Evolutionary conservation across 2,888 invertebrate species (phyloP), one percentile per base, ranked within the genome.

Genomic region (Fragum sueziense): DNA sequence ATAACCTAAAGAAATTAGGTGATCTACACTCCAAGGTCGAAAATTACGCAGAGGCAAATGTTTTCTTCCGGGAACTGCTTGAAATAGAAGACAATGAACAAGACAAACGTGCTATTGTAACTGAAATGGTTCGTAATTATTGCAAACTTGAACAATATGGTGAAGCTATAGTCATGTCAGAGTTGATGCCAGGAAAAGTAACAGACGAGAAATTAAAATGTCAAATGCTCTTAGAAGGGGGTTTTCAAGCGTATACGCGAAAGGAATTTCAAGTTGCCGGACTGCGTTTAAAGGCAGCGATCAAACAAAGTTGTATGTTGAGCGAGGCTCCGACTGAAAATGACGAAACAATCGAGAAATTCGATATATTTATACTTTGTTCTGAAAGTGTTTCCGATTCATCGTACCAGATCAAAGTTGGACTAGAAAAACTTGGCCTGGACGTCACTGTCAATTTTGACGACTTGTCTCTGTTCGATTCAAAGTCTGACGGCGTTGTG

Each of bases 301-400:
- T 79, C 2, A 68, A 73, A 25, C 57, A 69, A 37, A 7, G 9
- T 7, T 31, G n/a, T 47, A 29, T 25, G 2, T 7, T 31, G 3
- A 31, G n/a, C 20, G 70, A 52, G 1, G 2, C 7, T 52, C 14
- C 7, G 9, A 31, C 25, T 31, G 31, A 54, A 31, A 54, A 70
- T 11, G 14, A 4, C 29, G 70, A 52, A 6, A 20, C 4, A 2
- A 2, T n/a, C n/a, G 51, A 33, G 0, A 69, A 22, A 6, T 76
- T 68, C 54, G 75, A 79, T 29, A 25, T 79, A 22, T 79, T 72
- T 47, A 73, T 79, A 31, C 47, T 79, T 7, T 70, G 79, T 62
- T 51, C 72, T 27, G 37, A 34, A 25, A 54, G 51, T 20, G 20
- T 22, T 20, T 61, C 61, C 27, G 47, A 52, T 6, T 37, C 34